A percentile compares a stretch with the other conserved stretches of the same genome.
phyloP scores from a whole-genome alignment of 1,140 invertebrate species.

The Hirudo medicinalis region DNA sequence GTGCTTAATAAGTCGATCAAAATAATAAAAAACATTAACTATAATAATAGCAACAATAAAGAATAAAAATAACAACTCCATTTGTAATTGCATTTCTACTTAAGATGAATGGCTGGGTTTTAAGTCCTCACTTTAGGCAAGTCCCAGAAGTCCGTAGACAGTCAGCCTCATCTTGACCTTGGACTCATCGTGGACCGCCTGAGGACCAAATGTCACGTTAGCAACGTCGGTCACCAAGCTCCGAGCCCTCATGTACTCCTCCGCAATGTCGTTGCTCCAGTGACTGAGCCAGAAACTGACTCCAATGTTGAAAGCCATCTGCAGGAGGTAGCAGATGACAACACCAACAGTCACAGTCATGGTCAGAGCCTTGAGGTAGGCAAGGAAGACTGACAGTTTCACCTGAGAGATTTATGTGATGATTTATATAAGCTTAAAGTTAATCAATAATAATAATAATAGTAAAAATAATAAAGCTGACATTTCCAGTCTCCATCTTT shows the following conservation, averaged over 20 bases:
- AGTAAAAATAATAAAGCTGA: neutral
- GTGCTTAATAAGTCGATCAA: too few relatives aligned
- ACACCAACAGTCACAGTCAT: slow-evolving; percentile 57
- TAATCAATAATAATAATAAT: too few relatives aligned
- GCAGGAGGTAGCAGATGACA: slow-evolving; percentile 66
- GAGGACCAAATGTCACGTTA: too few relatives aligned
- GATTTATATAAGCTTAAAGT: too few relatives aligned
- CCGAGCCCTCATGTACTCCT: slow-evolving; percentile 12
- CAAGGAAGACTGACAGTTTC: slow-evolving; percentile 71
- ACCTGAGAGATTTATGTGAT: slow-evolving; percentile 50
- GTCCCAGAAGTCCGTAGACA: slow-evolving; percentile 35
- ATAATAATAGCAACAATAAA: neutral
- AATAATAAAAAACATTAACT: too few relatives aligned
- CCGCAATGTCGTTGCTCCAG: slow-evolving; percentile 56
- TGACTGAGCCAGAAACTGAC: slow-evolving; percentile 81
- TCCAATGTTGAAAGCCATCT: slow-evolving; percentile 68
- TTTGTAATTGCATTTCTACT: too few relatives aligned
- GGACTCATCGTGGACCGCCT: neutral
- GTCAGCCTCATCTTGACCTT: slow-evolving; percentile 30
- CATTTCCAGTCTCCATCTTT: neutral
- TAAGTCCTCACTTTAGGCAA: slow-evolving; percentile 50
- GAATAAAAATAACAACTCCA: too few relatives aligned
- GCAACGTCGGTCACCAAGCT: slow-evolving; percentile 3
- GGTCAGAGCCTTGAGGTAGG: slow-evolving; percentile 76
- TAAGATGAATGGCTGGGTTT: slow-evolving; percentile 30